These are phyloP conservation scores for Cryptocephalus moraei DNA, from an alignment of 2,888 invertebrate species.

Conservation along the genomic window DNA sequence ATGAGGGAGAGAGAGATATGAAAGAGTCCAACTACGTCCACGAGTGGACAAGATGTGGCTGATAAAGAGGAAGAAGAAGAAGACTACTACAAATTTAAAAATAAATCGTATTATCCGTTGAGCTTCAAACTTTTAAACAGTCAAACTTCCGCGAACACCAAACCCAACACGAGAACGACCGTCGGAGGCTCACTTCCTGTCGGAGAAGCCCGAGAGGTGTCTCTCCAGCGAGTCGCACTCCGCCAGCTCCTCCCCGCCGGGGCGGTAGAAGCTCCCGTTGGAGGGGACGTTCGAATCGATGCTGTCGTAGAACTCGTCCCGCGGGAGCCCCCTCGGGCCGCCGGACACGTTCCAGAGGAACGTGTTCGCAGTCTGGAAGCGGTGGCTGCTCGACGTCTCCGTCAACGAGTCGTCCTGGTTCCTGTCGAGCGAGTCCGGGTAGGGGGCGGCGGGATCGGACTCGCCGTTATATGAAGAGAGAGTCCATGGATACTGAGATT, in stretches of 20 bases:
- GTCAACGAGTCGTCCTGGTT: conserved; percentile 26
- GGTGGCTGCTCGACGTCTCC: conserved; percentile 24
- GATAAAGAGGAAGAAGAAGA: too few species aligned
- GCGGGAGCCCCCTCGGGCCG: conserved; percentile 23
- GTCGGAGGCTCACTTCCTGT: conserved; percentile 12
- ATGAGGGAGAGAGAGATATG: too few species aligned
- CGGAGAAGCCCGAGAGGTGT: conserved; percentile 27
- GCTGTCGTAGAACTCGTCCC: conserved; percentile 53
- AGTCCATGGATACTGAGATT: conserved; percentile 39
- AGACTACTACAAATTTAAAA: too few species aligned
- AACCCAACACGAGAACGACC: not conserved
- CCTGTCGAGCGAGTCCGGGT: conserved; percentile 43
- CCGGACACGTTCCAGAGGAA: conserved; percentile 43
- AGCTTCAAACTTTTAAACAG: too few species aligned
- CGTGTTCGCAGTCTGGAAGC: conserved; percentile 41
- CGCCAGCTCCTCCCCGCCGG: conserved; percentile 44
- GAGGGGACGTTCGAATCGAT: conserved; percentile 44
- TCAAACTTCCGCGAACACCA: not conserved
- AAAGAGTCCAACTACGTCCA: too few species aligned
- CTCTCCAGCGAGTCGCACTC: conserved; percentile 49
- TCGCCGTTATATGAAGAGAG: conserved; percentile 36
- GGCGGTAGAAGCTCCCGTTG: conserved; percentile 33
- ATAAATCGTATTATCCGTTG: too few species aligned
- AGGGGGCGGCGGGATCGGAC: conserved; percentile 22
- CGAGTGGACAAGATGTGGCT: too few species aligned